Base-by-base conservation (phyloP, 2,888 invertebrate genomes). In the Agrenia bidenticulata region DNA sequence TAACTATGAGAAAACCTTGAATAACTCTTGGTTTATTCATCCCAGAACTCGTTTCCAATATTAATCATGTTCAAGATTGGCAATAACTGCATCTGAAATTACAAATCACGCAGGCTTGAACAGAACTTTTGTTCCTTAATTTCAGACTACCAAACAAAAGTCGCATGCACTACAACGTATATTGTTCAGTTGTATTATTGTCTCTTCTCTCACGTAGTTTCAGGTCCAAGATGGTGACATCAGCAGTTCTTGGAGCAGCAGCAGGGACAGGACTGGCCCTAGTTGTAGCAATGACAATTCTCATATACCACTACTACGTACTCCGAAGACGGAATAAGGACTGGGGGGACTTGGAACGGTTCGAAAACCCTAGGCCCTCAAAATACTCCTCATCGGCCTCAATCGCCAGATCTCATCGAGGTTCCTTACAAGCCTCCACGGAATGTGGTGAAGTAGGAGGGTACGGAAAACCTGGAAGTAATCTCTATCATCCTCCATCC, bases 181-280 rank as follows among this genome's bases (percentile, higher is more conserved):
- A n/a, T n/a, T n/a, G n/a, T n/a, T n/a, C n/a, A n/a, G n/a, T n/a
- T n/a, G n/a, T n/a, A n/a, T n/a, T n/a, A n/a, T n/a, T n/a, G n/a
- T n/a, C n/a, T n/a, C n/a, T n/a, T n/a, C n/a, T n/a, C n/a, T n/a
- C n/a, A n/a, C n/a, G 39, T 15, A 39, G 15, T 19, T 45, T 55
- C 19, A 13, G 9, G 32, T 11, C 4, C 54, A 54, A 51, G n/a
- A 85, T 87, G 85, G 85, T 86, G 63, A 84, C 84, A 57, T 85
- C 87, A n/a, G 86, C 87, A 49, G 85, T 87, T 39, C 79, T 88
- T 64, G 87, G 87, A 19, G 87, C 87, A 49, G 87, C 87, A 5
- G 82, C 57, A 26, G 37, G 42, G 9, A 27, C 49, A 1, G 87
- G 87, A 5, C 80, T 87, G 67, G 87, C 87, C 1, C 79, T 87